Evolutionary conservation across 2,888 invertebrate species (phyloP).

Genomic region (Leptopilina drosophilae): DNA sequence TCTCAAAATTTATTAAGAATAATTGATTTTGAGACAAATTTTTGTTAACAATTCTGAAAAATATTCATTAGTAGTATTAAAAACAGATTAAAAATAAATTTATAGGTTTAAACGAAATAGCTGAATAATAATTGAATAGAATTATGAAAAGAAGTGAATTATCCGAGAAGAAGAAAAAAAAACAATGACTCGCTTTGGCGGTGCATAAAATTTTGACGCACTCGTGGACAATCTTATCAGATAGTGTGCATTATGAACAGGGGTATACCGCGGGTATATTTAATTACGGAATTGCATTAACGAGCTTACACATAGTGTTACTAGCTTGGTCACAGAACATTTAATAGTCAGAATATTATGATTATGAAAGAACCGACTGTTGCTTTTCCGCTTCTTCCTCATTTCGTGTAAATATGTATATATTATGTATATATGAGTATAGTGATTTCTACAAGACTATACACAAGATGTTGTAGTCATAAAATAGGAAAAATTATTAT

Average conservation of each 20-base stretch:
- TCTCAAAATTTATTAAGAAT: no score
- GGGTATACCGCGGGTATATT: slow-evolving; percentile 45
- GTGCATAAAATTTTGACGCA: slow-evolving; percentile 5
- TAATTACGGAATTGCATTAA: slow-evolving; percentile 51
- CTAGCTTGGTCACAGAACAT: slow-evolving; percentile 44
- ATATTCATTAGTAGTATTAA: no score
- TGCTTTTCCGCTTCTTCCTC: slow-evolving; percentile 22
- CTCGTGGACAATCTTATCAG: slow-evolving; percentile 19
- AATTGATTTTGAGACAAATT: no score
- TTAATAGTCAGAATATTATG: slow-evolving; percentile 46
- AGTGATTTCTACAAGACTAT: no score
- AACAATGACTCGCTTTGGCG: slow-evolving; percentile 7
- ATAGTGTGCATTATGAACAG: slow-evolving; percentile 37
- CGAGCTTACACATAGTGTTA: slow-evolving; percentile 36
- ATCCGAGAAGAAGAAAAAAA: neutral
- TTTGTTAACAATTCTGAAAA: no score
- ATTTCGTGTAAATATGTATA: neutral
- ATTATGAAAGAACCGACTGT: slow-evolving; percentile 40
- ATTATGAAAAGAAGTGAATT: neutral
- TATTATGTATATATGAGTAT: no score
- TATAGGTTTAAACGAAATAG: no score
- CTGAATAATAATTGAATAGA: no score
- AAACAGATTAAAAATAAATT: no score
- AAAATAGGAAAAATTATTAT: no score
- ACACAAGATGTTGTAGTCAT: no score